Evolutionary conservation across 2,888 invertebrate genomes (phyloP), one percentile per base, ranked within the genome.

Genomic region (Spilarctia lutea): DNA sequence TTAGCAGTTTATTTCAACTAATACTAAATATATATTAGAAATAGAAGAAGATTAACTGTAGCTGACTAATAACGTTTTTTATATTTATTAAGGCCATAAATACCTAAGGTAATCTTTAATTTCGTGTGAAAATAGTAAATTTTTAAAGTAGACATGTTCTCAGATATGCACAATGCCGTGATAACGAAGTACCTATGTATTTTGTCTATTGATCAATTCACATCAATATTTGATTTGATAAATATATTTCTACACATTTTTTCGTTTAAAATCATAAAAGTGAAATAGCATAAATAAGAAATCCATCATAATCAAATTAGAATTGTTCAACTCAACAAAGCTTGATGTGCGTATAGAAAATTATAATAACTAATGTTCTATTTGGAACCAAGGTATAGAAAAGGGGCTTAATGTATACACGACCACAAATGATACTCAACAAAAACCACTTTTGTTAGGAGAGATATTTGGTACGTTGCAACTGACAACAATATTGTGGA

Each of bases 401-500:
- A 56, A 56, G 52, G 24, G 52, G 24, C 24, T n/a, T 56, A n/a
- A 56, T 56, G n/a, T 56, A 24, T 48, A 20, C n/a, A n/a, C 52
- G n/a, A n/a, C 3, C 52, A 56, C n/a, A 56, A 56, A 24, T 2
- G 24, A n/a, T 11, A 10, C 52, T n/a, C 52, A 56, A 56, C 52
- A 56, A 56, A 56, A 56, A n/a, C 52, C 3, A 56, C 52, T 56
- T n/a, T n/a, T n/a, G 52, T 56, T n/a, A 56, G n/a, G 52, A 56
- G 52, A 52, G 24, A 24, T 52, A 52, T 52, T 56, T n/a, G n/a
- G 24, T n/a, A 8, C 52, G 7, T 8, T 52, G 52, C 10, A 56
- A 56, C n/a, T 56, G 52, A 56, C 52, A 56, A 56, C 52, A 56
- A 56, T 56, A 56, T 56, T 70, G 18, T 27, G 48, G 56, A 69